Evolutionary conservation across 2,113 vertebrate genomes (phyloP), one percentile per base, ranked within the genome.

Genomic region (Odocoileus virginianus): DNA sequence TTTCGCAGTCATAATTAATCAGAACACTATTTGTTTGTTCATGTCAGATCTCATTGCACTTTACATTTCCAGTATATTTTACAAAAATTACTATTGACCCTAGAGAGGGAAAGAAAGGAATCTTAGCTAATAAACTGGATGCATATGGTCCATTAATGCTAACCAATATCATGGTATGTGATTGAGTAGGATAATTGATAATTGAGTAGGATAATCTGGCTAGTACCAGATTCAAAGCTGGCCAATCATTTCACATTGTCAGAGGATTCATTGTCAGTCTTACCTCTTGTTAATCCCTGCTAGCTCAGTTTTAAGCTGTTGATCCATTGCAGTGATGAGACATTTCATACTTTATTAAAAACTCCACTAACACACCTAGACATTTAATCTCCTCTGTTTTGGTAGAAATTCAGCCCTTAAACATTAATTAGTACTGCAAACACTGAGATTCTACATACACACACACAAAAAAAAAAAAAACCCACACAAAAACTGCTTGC

Each of bases 161-260:
- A 96, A 61, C 90, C 90, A 98, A 98, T 78, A 96, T 12, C 36
- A 92, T 40, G 54, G 28, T 83, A 30, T 30, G 52, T 88, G 71
- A 89, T 94, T 97, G 97, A 97, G 67, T 89, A n/a, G 43, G 87
- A 97, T 3, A 97, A 96, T 87, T 67, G 36, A 36, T 36, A 36
- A 89, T 94, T 97, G 97, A 97, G 67, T 89, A n/a, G 43, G 87
- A 97, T 3, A 97, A 96, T 87, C 61, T 36, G 36, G 36, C 13
- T 94, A 71, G 76, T 92, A 64, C 27, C 23, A 19, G 40, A 88
- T 43, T 85, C 33, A 58, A 89, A 47, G 23, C 7, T 76, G n/a
- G n/a, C 40, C 40, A 8, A 15, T 74, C 5, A 85, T 64, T 91
- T 93, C 52, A 79, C 23, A 40, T 33, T 83, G 12, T 78, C 85